These are phyloP conservation scores for Patella vulgata DNA, from an alignment of 1,140 invertebrate genomes.

Conservation along the genomic window DNA sequence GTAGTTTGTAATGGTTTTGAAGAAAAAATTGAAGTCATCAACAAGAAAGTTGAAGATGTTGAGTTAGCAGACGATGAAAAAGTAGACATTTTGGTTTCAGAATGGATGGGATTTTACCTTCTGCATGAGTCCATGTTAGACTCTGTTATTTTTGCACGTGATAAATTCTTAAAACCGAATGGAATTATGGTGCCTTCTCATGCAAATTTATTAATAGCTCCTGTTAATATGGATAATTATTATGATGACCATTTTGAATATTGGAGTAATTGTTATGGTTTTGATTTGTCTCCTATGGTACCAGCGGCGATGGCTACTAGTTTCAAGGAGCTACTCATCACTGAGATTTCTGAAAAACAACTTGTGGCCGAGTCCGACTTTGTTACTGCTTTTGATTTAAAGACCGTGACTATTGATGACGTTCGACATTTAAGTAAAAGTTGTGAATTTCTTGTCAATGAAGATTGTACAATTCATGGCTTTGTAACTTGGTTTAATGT, in stretches of 20 bases:
- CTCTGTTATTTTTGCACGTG: slow-evolving; percentile 62
- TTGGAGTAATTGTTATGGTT: slow-evolving; percentile 61
- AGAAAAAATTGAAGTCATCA: slow-evolving; percentile 59
- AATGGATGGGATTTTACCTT: slow-evolving; percentile 68
- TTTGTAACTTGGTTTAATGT: slow-evolving; percentile 63
- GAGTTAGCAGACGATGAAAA: slow-evolving; percentile 37
- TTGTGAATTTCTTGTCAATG: slow-evolving; percentile 40
- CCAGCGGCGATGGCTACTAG: slow-evolving; percentile 25
- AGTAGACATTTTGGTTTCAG: slow-evolving; percentile 66
- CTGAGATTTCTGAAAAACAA: slow-evolving; percentile 32
- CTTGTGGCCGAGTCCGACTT: slow-evolving; percentile 39
- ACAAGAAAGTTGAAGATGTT: slow-evolving; percentile 57
- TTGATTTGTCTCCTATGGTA: slow-evolving; percentile 57
- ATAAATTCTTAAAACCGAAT: slow-evolving; percentile 55
- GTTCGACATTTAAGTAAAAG: slow-evolving; percentile 41
- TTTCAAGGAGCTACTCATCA: slow-evolving; percentile 51
- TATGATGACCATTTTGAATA: slow-evolving; percentile 50
- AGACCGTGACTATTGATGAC: slow-evolving; percentile 44
- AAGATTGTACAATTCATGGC: slow-evolving; percentile 48
- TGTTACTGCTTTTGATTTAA: slow-evolving; percentile 52
- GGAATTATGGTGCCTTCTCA: slow-evolving; percentile 56
- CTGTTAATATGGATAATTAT: slow-evolving; percentile 48
- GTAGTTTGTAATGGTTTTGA: slow-evolving; percentile 56
- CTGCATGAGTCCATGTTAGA: slow-evolving; percentile 67
- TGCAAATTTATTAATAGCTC: slow-evolving; percentile 51